Evolutionary conservation across 1,140 invertebrate genomes (phyloP).

Genomic region (Harpegnathos saltator): DNA sequence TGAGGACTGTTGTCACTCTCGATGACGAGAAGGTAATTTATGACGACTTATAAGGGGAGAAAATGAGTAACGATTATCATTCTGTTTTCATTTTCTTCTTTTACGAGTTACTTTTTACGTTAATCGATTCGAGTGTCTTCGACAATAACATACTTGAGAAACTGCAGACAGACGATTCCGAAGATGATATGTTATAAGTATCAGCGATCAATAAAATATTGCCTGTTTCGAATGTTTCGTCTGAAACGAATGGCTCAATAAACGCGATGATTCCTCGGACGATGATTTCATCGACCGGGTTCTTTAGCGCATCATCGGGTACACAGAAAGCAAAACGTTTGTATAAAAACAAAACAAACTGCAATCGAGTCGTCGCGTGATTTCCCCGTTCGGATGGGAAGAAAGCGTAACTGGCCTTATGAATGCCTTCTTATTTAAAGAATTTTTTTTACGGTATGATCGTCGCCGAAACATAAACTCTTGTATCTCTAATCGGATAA

Average conservation of each 20-base stretch:
- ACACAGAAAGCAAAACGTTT: not conserved
- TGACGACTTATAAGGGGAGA: too few relatives aligned
- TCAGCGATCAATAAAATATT: too few relatives aligned
- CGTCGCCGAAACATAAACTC: not conserved
- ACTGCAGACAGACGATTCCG: too few relatives aligned
- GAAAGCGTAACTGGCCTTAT: too few relatives aligned
- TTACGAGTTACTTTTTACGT: too few relatives aligned
- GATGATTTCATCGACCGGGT: not conserved
- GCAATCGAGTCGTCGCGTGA: not conserved
- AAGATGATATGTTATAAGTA: too few relatives aligned
- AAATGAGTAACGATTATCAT: not conserved
- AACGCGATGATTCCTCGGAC: not conserved
- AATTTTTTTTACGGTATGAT: too few relatives aligned
- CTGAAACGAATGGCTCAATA: not conserved
- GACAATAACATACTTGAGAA: too few relatives aligned
- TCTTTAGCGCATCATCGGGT: not conserved
- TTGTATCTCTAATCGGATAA: not conserved
- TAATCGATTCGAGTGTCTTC: too few relatives aligned
- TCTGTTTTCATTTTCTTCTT: not conserved
- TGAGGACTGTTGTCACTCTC: constrained; percentile 83
- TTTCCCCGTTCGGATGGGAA: not conserved
- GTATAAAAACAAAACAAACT: not conserved
- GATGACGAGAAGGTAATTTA: constrained; percentile 85
- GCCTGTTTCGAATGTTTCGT: too few relatives aligned
- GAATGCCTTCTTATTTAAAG: too few relatives aligned